Evolutionary conservation across 2,113 vertebrate species (phyloP).

Genomic region (Amia ocellicauda): DNA sequence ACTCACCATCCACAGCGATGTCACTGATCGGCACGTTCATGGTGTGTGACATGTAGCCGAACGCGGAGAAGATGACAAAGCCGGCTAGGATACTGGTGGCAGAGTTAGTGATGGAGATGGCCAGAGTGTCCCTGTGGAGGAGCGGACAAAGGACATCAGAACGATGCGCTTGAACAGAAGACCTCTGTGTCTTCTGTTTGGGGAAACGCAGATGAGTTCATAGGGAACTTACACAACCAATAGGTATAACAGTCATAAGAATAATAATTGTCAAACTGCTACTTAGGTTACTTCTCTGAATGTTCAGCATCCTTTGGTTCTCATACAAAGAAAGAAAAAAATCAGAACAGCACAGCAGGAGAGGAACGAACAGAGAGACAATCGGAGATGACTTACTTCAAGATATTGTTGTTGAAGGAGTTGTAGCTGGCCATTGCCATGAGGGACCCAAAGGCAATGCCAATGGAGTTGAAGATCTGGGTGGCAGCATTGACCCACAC

Average conservation of each 20-base stretch:
- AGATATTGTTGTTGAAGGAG: constrained; percentile 65
- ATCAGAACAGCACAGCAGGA: no score
- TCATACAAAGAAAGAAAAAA: no score
- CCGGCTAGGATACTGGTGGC: constrained; percentile 66
- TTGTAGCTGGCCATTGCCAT: constrained; percentile 72
- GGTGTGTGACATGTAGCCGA: constrained; percentile 72
- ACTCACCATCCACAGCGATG: constrained; percentile 66
- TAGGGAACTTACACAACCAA: no score
- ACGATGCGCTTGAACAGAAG: not conserved
- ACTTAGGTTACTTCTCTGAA: no score
- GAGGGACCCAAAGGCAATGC: constrained; percentile 66
- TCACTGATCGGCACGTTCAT: constrained; percentile 55
- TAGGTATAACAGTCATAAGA: no score
- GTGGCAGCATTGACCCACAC: constrained; percentile 72
- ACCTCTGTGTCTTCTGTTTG: no score
- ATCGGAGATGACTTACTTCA: constrained; percentile 50
- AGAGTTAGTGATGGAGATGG: constrained; percentile 60
- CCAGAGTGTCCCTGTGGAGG: constrained; percentile 59
- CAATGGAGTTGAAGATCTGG: constrained; percentile 73
- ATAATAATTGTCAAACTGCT: no score
- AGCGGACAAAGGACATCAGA: not conserved
- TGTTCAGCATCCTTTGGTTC: no score
- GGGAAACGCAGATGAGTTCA: no score
- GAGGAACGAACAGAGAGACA: not conserved
- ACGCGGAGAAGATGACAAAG: constrained; percentile 71